Percentiles rank a stretch among this genome's conserved stretches.
phyloP scores from a whole-genome alignment of 2,113 vertebrate genomes.

The Dipodomys spectabilis region DNA sequence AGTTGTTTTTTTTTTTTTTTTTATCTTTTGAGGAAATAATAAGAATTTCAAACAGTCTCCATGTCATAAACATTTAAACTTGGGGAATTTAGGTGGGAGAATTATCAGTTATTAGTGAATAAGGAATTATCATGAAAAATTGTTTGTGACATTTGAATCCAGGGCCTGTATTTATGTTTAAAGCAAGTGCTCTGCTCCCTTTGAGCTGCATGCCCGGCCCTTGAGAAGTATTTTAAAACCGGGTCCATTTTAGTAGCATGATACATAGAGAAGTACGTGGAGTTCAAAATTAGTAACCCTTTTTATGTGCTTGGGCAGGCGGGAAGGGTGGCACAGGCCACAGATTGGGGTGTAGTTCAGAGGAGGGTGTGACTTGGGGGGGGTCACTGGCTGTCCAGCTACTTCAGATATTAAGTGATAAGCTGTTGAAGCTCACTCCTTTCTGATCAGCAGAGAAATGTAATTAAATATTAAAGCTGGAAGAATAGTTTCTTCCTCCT shows the following conservation, averaged over 20 bases:
- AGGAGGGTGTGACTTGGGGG: neutral
- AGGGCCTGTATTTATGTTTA: neutral
- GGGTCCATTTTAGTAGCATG: neutral
- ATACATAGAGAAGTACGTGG: neutral
- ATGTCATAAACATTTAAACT: neutral
- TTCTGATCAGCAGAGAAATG: neutral
- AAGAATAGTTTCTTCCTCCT: no score
- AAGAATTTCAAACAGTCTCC: neutral
- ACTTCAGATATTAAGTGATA: neutral
- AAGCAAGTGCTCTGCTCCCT: neutral
- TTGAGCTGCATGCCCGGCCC: neutral
- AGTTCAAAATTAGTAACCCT: rapidly evolving
- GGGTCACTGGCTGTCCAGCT: neutral
- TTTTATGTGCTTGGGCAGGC: neutral
- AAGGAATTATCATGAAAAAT: neutral
- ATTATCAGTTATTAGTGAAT: neutral
- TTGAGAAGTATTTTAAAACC: neutral
- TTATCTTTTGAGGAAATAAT: neutral
- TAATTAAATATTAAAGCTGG: neutral
- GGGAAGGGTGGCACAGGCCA: neutral
- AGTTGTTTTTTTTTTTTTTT: neutral
- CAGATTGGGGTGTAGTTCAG: neutral
- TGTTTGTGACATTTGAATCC: neutral
- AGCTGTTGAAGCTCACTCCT: neutral
- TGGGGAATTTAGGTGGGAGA: neutral